Base-by-base conservation (phyloP, 2,888 invertebrate species). In the Agrilus mali region DNA sequence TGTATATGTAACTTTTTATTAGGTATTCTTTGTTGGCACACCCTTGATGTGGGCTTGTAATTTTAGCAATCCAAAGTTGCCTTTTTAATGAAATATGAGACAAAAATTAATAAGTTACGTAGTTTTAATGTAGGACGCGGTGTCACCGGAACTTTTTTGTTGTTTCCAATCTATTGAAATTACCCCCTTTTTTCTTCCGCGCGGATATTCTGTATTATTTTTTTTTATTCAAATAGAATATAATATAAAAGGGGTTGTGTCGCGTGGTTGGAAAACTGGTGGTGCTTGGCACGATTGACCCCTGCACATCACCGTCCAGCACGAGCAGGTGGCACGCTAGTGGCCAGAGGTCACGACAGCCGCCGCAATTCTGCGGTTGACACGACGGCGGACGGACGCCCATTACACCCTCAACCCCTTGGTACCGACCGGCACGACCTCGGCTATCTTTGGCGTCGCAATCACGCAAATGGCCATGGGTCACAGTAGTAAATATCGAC, bases 401-500 rank as follows among this genome's bases (percentile, higher is more conserved):
- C 42, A 43, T 43, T 41, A 46, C 45, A 44, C 44, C 45, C 31
- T 40, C 39, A 41, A 36, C 49, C 47, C 47, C 50, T 47, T 50
- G 57, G 59, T 56, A 56, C 64, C 50, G 49, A 48, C 47, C 59
- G 60, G 59, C 55, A 61, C 62, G 43, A 43, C 20, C 27, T 40
- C 39, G 43, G 44, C 2, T 27, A 27, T 46, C 47, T 45, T 51
- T 51, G 53, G 49, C 53, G 53, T 51, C 58, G 51, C 50, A 51
- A 59, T 60, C 65, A 66, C 65, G 63, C 61, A 56, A 62, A 60
- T 66, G 59, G 63, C 65, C 66, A 65, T 58, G 63, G 66, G 66
- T 66, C 66, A 66, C 63, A 60, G 55, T 55, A 50, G 41, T 58
- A 13, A 46, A 35, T 46, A 65, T 65, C 59, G 65, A 65, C 56